Evolutionary conservation across 2,797 vertebrate species (phyloP).

Genomic region (Eleutherodactylus coqui): DNA sequence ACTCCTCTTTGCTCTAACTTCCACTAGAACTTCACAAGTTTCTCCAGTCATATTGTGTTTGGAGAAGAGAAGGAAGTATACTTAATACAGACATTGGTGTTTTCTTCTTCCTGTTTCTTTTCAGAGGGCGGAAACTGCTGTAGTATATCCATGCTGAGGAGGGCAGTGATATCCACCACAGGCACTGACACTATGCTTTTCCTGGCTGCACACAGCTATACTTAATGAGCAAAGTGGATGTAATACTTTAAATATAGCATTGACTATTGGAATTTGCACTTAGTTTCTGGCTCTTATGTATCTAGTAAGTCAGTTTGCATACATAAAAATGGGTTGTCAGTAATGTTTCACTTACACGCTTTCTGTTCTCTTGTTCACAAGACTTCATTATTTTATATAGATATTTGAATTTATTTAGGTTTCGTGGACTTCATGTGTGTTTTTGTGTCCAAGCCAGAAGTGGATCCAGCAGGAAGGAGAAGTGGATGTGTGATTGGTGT

Average conservation of each 20-base stretch:
- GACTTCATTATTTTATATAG: too few species aligned
- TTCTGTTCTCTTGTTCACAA: too few species aligned
- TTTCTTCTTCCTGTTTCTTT: conserved; percentile 53
- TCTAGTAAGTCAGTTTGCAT: too few species aligned
- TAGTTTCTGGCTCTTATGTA: neutral
- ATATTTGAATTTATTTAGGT: too few species aligned
- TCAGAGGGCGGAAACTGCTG: conserved; percentile 33
- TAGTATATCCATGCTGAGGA: conserved; percentile 16
- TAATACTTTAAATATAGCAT: neutral
- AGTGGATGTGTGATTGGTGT: too few species aligned
- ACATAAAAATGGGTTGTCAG: too few species aligned
- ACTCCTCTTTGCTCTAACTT: neutral
- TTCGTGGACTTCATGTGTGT: too few species aligned
- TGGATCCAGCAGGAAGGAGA: too few species aligned
- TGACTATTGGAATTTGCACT: neutral
- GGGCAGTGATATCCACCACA: conserved; percentile 7
- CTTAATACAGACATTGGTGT: conserved; percentile 38
- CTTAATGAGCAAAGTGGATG: neutral
- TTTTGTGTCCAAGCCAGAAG: too few species aligned
- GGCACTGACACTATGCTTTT: neutral
- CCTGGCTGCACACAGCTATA: conserved; percentile 12
- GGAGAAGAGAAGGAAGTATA: conserved; percentile 25
- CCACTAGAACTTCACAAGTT: neutral
- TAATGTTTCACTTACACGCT: too few species aligned
- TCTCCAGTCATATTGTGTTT: conserved; percentile 8